phyloP scores from a whole-genome alignment of 2,888 invertebrate species.

The Bibio marci region DNA sequence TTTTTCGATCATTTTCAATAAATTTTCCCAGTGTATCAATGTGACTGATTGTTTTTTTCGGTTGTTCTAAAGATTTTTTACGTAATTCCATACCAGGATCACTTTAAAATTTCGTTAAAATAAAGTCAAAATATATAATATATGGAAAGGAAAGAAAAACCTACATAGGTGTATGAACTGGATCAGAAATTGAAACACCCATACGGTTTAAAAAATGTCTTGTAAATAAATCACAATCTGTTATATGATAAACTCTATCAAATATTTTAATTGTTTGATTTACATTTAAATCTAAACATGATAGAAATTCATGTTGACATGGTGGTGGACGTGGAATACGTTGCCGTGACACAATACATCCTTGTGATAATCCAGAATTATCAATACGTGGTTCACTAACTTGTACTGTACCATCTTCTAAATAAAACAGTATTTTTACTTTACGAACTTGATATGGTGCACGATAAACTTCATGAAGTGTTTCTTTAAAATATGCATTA shows the following conservation, averaged over 20 bases:
- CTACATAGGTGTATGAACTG: constrained; percentile 35
- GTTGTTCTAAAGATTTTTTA: constrained; percentile 16
- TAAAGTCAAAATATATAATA: background rate
- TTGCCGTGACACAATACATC: constrained; percentile 64
- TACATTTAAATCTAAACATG: constrained; percentile 74
- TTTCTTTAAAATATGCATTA: constrained; percentile 29
- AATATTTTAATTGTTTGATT: constrained; percentile 64
- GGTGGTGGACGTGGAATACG: constrained; percentile 58
- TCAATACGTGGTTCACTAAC: constrained; percentile 63
- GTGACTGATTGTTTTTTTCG: constrained; percentile 8
- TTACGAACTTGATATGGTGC: constrained; percentile 54
- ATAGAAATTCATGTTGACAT: constrained; percentile 59
- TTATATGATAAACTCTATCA: constrained; percentile 65
- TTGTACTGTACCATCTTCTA: constrained; percentile 86
- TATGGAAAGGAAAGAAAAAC: constrained; percentile 11
- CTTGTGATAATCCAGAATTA: constrained; percentile 77
- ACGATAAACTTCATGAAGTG: constrained; percentile 49
- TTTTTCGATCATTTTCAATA: constrained; percentile 61
- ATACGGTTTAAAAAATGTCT: constrained; percentile 66
- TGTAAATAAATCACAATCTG: constrained; percentile 76
- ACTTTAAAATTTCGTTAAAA: constrained; percentile 9
- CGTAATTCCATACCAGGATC: constrained; percentile 35
- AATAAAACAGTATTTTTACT: constrained; percentile 69
- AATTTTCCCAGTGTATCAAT: constrained; percentile 47
- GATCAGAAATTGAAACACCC: constrained; percentile 68